These are phyloP conservation scores for Drosophila trapezifrons DNA, from an alignment of 1,140 invertebrate species.

Conservation along the genomic window DNA sequence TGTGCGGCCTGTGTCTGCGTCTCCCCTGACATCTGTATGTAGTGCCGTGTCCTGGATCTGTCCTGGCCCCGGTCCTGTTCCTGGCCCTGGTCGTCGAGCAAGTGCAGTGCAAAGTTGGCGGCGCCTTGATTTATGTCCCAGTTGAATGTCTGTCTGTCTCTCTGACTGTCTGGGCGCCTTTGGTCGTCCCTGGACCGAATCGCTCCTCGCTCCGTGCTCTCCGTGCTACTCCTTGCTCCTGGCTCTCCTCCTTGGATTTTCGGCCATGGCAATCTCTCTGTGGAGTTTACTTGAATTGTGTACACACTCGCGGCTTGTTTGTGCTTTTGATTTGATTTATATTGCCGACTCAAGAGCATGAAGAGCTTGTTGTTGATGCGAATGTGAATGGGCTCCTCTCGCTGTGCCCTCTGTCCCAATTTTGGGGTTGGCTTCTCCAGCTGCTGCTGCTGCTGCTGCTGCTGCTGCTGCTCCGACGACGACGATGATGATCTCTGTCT, in stretches of 20 bases:
- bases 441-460: too few relatives aligned
- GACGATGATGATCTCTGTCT: conserved; percentile 44
- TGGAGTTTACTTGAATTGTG: conserved; percentile 56
- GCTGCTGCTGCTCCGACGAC: neutral
- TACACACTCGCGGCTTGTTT: conserved; percentile 63
- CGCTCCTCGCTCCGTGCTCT: neutral
- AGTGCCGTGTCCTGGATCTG: neutral
- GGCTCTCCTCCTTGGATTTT: conserved; percentile 28
- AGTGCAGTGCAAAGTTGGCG: conserved; percentile 62
- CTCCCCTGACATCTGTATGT: conserved; percentile 25
- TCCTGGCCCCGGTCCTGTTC: conserved; percentile 19
- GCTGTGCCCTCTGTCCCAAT: neutral
- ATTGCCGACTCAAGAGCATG: conserved; percentile 56
- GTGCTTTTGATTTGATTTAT: conserved; percentile 65
- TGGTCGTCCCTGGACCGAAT: conserved; percentile 12
- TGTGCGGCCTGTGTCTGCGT: conserved; percentile 22
- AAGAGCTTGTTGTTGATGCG: conserved; percentile 41
- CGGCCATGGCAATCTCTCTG: conserved; percentile 47
- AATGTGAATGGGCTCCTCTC: conserved; percentile 2
- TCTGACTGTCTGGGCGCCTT: neutral
- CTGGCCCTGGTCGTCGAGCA: conserved; percentile 15
- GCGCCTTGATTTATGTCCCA: conserved; percentile 62
- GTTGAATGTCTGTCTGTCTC: conserved; percentile 37
- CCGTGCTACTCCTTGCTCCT: neutral
- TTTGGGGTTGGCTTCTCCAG: neutral